Conservation (phyloP, 2,888 invertebrate genomes). For the Pegoplata infirma region DNA sequence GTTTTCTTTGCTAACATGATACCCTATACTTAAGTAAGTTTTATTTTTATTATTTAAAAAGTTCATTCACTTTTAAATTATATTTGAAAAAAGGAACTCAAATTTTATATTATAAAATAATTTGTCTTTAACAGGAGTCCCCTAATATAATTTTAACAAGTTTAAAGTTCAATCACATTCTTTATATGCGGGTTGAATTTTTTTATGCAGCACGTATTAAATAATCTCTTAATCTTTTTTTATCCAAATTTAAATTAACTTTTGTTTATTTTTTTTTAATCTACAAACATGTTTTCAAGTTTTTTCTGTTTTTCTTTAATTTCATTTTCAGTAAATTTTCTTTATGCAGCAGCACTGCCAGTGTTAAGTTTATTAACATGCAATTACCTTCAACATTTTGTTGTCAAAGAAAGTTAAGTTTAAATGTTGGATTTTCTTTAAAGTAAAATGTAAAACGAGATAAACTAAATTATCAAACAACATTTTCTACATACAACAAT, state of each 20-base stretch:
- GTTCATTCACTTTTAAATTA: constrained; percentile 35
- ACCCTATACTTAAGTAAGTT: not conserved
- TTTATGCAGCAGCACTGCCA: too few species aligned
- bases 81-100: not conserved
- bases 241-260: not conserved
- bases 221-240: constrained; percentile 29
- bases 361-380: constrained; percentile 55
- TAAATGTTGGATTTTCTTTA: constrained; percentile 32
- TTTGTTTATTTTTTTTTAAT: not conserved
- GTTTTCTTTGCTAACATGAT: not conserved
- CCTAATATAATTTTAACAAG: not conserved
- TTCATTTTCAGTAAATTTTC: constrained; percentile 8
- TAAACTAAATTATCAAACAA: constrained; percentile 48
- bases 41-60: not conserved
- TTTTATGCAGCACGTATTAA: constrained; percentile 19
- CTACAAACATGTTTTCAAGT: constrained; percentile 18
- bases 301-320: constrained; percentile 2
- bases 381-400: constrained; percentile 37
- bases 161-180: not conserved
- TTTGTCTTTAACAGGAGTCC: not conserved
- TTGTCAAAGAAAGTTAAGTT: constrained; percentile 56
- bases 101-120: not conserved
- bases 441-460: constrained; percentile 28
- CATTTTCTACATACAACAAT: constrained; percentile 24
- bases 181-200: not conserved